Base-by-base conservation (phyloP, 2,113 vertebrate genomes). In the Hyperopisus bebe region DNA sequence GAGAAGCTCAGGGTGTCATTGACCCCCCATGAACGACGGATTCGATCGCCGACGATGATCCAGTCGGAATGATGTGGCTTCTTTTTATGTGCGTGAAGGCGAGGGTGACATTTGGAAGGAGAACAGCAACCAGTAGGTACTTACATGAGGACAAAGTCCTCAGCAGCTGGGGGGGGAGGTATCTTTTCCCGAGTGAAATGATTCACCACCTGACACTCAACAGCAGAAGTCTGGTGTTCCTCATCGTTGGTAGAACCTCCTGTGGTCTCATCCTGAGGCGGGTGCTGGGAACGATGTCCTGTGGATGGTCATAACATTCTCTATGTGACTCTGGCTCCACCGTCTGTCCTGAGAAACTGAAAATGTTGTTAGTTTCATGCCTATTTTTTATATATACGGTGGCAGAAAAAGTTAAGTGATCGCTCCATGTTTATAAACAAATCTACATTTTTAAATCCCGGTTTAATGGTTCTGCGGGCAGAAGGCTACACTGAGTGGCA, bases 61-160 rank as follows among this genome's bases (percentile, higher is more conserved):
- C 90, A 89, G 88, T 89, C 88, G 17, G 82, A 91, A 88, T 31
- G 50, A 90, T 70, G 90, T 31, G 19, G 31, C 46, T 53, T 92
- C 88, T 91, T 92, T 92, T 91, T 94, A 91, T 93, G 87, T 89
- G 80, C 55, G 83, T 55, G 86, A 88, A 93, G 91, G 90, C 82
- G 87, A 90, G 88, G 77, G 89, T 93, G 92, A 92, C 92, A 92
- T 93, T 94, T 93, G 82, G 86, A 91, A 58, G 88, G 86, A 93
- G 91, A 93, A 92, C 91, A 90, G 90, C 90, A 91, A 90, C 90
- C 89, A 74, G 82, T 53, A 90, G 89, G 83, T 89, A 94, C 93
- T 93, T 91, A 91, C 92, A 94, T 94, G 89, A 92, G 91, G 92
- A 93, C 92, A 93, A 93, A 94, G 92, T 90, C 90, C 15, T 10